Base-by-base conservation (phyloP, 2,797 vertebrate species). In the Siniperca scherzeri region DNA sequence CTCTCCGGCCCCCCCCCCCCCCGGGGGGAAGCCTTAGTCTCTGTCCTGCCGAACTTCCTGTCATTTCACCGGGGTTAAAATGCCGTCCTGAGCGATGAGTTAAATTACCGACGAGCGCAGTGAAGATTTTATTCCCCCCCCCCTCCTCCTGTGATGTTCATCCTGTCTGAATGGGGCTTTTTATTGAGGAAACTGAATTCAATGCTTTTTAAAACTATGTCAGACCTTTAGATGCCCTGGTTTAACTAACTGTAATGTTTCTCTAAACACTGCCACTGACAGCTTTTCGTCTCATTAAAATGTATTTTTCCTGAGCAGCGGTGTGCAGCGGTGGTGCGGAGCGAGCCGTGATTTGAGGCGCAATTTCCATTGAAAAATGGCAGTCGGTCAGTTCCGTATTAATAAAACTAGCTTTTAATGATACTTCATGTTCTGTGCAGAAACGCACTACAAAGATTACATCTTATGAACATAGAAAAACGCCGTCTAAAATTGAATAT, bases 341-440 rank as follows among this genome's bases (percentile, higher is more conserved):
- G 48, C 25, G 5, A 22, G 57, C 30, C 0, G 17, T 10, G 38
- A n/a, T 71, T 14, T 25, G 2, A 65, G 46, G 16, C 0, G 1
- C 19, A 0, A 12, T 22, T 10, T 48, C 12, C 1, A 2, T 1
- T n/a, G 55, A 83, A 75, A 81, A 82, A 82, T 7, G 42, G 30
- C 55, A 62, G 77, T 21, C 70, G 50, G 13, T 80, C 71, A 13
- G 64, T 59, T 89, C 5, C 4, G 7, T 70, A 67, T 86, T 87
- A 81, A 85, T 89, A 92, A 93, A 93, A 93, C 81, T 86, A 88
- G 53, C 52, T 76, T 93, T 93, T 94, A 93, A 94, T 92, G 75
- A 85, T 27, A 62, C 56, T 70, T 87, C n/a, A 74, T 64, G 82
- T 60, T 86, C 46, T 84, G 85, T 89, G 82, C 88, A 85, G 82